Conservation (phyloP, 2,113 vertebrate species). For the Triplophysa rosa region DNA sequence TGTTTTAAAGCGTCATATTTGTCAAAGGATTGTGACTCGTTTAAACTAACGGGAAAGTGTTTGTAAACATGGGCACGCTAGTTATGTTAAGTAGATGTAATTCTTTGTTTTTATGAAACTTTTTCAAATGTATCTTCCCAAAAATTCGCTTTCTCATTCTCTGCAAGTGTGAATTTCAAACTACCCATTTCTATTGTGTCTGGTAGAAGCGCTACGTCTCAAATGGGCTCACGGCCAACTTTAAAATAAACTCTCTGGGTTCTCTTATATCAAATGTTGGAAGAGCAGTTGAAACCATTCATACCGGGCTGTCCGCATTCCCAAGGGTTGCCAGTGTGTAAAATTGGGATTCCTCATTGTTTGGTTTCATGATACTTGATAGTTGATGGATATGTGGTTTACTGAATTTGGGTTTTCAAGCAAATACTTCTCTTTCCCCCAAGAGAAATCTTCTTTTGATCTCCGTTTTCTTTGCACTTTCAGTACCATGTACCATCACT, state of each 20-base stretch:
- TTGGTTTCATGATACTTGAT: neutral
- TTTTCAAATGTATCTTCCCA: too few species aligned
- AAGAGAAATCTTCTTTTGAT: slow-evolving; percentile 1
- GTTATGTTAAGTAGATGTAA: too few species aligned
- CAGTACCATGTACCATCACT: neutral
- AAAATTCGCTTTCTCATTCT: neutral
- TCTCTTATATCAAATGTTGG: neutral
- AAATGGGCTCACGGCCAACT: neutral
- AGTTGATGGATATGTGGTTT: neutral
- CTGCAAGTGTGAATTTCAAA: neutral
- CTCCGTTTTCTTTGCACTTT: neutral
- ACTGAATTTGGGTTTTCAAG: neutral
- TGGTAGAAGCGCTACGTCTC: neutral
- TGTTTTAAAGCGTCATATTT: neutral
- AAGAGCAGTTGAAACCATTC: neutral
- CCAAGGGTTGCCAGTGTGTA: neutral
- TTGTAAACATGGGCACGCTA: too few species aligned
- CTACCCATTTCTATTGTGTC: neutral
- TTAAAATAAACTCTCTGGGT: neutral
- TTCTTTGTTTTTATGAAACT: too few species aligned
- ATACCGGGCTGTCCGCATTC: neutral
- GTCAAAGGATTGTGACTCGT: neutral
- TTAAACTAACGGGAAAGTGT: too few species aligned
- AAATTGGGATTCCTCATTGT: neutral
- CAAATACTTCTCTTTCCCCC: neutral